A percentile compares a stretch with the other conserved stretches of the same genome.
phyloP scores from a whole-genome alignment of 2,113 vertebrate genomes.

The Redunca redunca region DNA sequence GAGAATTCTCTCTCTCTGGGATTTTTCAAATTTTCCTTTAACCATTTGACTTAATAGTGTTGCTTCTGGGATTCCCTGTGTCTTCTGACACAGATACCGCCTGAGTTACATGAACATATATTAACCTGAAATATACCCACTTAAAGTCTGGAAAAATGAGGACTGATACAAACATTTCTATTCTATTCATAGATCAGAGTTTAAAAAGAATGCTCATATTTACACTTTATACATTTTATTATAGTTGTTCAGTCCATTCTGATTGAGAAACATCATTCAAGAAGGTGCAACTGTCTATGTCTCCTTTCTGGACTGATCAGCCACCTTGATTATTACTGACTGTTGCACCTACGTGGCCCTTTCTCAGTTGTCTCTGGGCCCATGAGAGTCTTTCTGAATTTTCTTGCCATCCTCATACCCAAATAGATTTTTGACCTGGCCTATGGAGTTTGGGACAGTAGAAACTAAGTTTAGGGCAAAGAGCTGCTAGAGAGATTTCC shows the following conservation, averaged over 20 bases:
- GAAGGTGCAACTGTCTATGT: background rate
- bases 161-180: background rate
- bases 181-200: background rate
- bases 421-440: background rate
- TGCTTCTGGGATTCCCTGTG: background rate
- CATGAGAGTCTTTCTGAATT: background rate
- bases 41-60: background rate
- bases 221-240: background rate
- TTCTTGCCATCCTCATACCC: background rate
- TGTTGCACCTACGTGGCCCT: too few relatives aligned
- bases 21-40: conserved; percentile 1
- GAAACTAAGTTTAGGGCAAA: background rate
- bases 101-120: background rate
- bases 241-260: background rate
- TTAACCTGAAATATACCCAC: background rate
- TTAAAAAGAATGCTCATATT: background rate
- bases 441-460: background rate
- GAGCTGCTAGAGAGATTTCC: background rate
- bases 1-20: background rate
- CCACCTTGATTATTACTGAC: background rate
- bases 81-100: background rate
- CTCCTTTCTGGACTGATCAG: background rate
- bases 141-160: background rate
- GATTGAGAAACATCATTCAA: background rate
- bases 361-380: background rate